Percentiles rank a stretch among this genome's conserved stretches.
These are phyloP conservation scores for Pemphigus obesinymphae DNA, from an alignment of 1,140 invertebrate species.

Conservation along the genomic window DNA sequence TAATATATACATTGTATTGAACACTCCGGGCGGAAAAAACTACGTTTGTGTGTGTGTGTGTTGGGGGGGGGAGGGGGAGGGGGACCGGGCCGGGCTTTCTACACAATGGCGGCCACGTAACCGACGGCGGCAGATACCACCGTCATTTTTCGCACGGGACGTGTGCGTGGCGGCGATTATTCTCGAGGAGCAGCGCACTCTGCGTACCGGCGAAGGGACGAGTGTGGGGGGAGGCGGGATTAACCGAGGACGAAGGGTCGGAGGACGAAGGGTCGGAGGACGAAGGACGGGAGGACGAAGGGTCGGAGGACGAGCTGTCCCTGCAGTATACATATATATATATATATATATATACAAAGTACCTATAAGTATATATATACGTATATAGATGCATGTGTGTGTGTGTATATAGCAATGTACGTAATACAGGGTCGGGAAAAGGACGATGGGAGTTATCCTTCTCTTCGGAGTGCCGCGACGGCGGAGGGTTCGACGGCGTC, in stretches of 20 bases:
- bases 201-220: neutral
- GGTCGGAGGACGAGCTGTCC: too few species aligned
- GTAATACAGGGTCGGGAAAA: neutral
- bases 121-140: neutral
- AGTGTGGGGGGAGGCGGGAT: neutral
- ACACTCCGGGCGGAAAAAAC: neutral
- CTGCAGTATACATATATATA: neutral
- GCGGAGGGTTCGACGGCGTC: neutral
- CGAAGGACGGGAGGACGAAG: too few species aligned
- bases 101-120: neutral
- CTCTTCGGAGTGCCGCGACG: too few species aligned
- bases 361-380: too few species aligned
- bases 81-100: neutral
- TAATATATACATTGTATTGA: neutral
- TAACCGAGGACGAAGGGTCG: neutral
- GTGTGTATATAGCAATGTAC: too few species aligned
- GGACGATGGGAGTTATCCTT: neutral
- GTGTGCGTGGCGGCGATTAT: neutral
- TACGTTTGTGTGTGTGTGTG: neutral
- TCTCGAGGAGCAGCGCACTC: neutral
- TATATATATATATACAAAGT: neutral
- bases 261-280: too few species aligned
- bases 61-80: neutral
- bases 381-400: too few species aligned
- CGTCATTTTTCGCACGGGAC: neutral